Base-by-base conservation (phyloP, 2,113 vertebrate species). In the Cairina moschata region DNA sequence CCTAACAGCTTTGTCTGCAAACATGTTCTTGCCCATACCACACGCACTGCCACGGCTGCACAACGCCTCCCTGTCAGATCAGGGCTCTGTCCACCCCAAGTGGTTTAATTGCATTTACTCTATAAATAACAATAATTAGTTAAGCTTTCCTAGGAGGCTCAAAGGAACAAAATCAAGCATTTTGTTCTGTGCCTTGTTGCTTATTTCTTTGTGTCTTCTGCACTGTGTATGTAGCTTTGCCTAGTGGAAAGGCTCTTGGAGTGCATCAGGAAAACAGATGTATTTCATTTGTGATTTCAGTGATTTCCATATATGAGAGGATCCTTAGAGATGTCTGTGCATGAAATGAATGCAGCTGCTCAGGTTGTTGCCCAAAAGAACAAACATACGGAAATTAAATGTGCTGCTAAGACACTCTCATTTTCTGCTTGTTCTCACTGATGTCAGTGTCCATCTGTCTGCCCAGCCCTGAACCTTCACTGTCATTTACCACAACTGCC, bases 271-370 rank as follows among this genome's bases (percentile, higher is more conserved):
- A 86, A 95, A 86, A 82, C 60, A 86, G 76, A 82, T 88, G 83
- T 79, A 87, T 90, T 95, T 96, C 42, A 90, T 94, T 86, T 90
- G 83, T 92, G 90, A 91, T 83, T 93, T 88, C 83, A 58, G 60
- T 88, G 38, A 91, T 93, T 96, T 94, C 73, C 69, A 46, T 83
- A 29, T 84, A 92, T 50, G 69, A 95, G 88, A 91, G 62, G 80
- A 94, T 96, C 83, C 83, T 95, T 69, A 62, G 74, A 96, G 80
- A 94, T 75, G 65, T 65, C 73, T 90, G 52, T 56, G 79, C 88
- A 59, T 88, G 76, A 88, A 93, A 83, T 88, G 65, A 88, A 95
- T 95, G 80, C 86, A 93, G 69, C 63, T 95, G 83, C 80, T 96
- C 58, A 76, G 77, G 81, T 94, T 88, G 73, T 88, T 93, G 73